phyloP scores from a whole-genome alignment of 2,888 invertebrate genomes.

The Thalpophila matura region DNA sequence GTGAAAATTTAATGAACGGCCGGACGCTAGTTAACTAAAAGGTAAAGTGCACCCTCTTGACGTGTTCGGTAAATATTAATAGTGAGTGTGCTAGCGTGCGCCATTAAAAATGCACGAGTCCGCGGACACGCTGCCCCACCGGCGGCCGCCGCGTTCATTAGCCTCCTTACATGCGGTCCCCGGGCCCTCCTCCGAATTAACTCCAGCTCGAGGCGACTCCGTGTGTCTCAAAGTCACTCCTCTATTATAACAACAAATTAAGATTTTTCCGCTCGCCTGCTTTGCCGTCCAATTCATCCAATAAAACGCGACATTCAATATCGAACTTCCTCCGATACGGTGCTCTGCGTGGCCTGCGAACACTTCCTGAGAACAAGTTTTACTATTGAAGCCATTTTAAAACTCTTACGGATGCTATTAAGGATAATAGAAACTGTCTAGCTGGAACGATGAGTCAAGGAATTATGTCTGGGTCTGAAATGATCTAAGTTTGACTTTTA shows the following conservation, averaged over 20 bases:
- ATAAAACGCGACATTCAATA: constrained; percentile 86
- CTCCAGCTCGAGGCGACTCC: constrained; percentile 60
- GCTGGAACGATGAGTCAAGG: constrained; percentile 84
- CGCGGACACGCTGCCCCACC: constrained; percentile 82
- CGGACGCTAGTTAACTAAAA: constrained; percentile 91
- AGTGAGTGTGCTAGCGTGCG: constrained; percentile 89
- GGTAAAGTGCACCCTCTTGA: constrained; percentile 91
- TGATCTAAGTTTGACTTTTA: constrained; percentile 87
- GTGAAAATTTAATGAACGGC: constrained; percentile 91
- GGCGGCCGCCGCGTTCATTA: constrained; percentile 78
- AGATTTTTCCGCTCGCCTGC: constrained; percentile 69
- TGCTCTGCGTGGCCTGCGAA: constrained; percentile 83
- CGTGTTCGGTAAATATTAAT: constrained; percentile 91
- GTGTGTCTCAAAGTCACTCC: constrained; percentile 51
- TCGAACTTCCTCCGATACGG: constrained; percentile 80
- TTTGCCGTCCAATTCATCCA: constrained; percentile 81
- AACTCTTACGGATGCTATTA: constrained; percentile 89
- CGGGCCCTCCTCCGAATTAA: constrained; percentile 71
- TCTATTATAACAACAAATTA: constrained; percentile 70
- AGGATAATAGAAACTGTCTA: constrained; percentile 89
- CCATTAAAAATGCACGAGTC: constrained; percentile 90
- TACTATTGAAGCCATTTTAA: constrained; percentile 87
- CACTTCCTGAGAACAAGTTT: constrained; percentile 86
- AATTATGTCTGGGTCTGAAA: constrained; percentile 84
- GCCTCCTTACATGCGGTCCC: constrained; percentile 77